Conservation (phyloP, 2,113 vertebrate genomes). For the Channa maculata region DNA sequence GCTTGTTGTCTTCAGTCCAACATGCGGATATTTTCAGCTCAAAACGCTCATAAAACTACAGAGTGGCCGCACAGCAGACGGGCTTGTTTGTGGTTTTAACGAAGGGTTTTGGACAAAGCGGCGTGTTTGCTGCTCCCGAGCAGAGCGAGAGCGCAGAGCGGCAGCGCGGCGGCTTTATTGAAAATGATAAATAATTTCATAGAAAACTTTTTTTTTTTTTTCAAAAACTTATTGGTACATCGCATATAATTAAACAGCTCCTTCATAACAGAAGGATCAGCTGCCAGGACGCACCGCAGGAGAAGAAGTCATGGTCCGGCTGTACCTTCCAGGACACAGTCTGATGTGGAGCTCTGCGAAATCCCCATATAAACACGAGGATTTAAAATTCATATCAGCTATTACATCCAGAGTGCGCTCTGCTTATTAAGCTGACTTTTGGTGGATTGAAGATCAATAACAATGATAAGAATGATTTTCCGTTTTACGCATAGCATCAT, state of each 20-base stretch:
- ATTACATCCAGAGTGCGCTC: not conserved
- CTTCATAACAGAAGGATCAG: not conserved
- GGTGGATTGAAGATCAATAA: not conserved
- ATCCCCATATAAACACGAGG: conserved; percentile 23
- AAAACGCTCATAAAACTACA: not conserved
- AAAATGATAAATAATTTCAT: no score
- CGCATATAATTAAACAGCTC: no score
- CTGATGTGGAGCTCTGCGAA: conserved; percentile 1
- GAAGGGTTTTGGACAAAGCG: not conserved
- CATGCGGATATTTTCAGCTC: not conserved
- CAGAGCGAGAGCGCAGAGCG: conserved; percentile 24
- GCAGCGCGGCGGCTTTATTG: conserved; percentile 13
- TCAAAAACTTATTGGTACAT: no score
- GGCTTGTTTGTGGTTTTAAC: conserved; percentile 3
- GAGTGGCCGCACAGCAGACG: not conserved
- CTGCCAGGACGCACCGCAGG: conserved; percentile 10
- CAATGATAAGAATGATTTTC: not conserved
- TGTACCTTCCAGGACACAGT: conserved; percentile 9
- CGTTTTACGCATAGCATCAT: conserved; percentile 5
- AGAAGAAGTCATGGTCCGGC: not conserved
- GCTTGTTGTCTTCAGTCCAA: conserved; percentile 1
- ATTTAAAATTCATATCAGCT: conserved; percentile 12
- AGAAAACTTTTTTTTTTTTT: no score
- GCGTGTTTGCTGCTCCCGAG: not conserved
- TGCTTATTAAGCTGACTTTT: conserved; percentile 18